Conservation (phyloP, 2,888 invertebrate species). For the Hanleya hanleyi region DNA sequence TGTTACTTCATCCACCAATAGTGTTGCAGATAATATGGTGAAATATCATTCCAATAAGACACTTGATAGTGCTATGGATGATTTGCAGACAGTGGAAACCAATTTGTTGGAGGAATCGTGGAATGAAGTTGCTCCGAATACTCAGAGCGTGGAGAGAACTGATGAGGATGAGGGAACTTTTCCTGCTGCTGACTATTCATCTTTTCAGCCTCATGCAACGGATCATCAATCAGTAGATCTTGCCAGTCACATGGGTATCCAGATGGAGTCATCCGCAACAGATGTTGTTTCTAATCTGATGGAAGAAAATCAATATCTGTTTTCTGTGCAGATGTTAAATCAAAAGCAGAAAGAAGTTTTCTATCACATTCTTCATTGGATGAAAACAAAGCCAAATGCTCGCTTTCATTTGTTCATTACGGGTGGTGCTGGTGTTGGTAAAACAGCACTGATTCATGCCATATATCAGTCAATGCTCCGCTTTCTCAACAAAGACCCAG, state of each 20-base stretch:
- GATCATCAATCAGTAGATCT: conserved; percentile 17
- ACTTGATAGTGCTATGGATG: conserved; percentile 15
- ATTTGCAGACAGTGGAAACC: not conserved
- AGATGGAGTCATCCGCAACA: not conserved
- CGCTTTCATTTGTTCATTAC: conserved; percentile 10
- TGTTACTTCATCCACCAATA: not conserved
- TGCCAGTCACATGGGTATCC: not conserved
- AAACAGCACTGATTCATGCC: conserved; percentile 13
- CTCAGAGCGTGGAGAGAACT: conserved; percentile 16
- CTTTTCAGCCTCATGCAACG: not conserved
- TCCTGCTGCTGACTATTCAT: not conserved
- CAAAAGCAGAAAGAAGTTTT: conserved; percentile 16
- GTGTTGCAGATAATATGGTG: not conserved
- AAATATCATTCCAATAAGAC: not conserved
- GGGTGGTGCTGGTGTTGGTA: conserved; percentile 24
- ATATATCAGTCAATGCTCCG: conserved; percentile 14
- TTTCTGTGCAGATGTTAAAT: conserved; percentile 17
- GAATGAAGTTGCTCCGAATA: conserved; percentile 17
- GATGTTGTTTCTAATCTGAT: conserved; percentile 6
- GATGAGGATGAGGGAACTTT: not conserved
- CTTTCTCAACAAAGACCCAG: conserved; percentile 13
- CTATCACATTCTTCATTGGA: conserved; percentile 11
- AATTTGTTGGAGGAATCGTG: conserved; percentile 10
- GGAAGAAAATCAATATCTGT: conserved; percentile 13
- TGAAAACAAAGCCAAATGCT: not conserved